phyloP scores from a whole-genome alignment of 2,113 vertebrate species.

The Chaetops frenatus region DNA sequence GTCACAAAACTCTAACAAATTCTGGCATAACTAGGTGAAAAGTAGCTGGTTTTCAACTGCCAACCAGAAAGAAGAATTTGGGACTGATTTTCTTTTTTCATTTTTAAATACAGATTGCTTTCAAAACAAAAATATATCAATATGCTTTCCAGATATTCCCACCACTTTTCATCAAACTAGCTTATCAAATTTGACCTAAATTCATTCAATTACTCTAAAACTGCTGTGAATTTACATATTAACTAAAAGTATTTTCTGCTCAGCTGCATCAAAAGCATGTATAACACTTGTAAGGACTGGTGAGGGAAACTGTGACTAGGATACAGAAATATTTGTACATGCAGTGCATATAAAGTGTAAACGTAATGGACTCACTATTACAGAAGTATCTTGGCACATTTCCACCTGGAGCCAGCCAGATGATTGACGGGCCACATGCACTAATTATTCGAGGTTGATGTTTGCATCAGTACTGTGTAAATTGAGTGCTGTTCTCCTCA shows the following conservation, averaged over 20 bases:
- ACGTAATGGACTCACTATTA: background rate
- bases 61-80: background rate
- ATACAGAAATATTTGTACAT: slow-evolving; percentile 35
- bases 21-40: background rate
- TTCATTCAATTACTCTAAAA: background rate
- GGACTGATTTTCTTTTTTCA: background rate
- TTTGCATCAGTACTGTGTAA: background rate
- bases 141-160: background rate
- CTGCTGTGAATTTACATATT: background rate
- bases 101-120: background rate
- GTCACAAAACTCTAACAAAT: background rate
- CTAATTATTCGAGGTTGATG: background rate
- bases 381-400: background rate
- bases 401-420: background rate
- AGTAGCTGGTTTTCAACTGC: background rate
- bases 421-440: slow-evolving; percentile 3
- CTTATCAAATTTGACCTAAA: background rate
- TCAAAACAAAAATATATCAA: background rate
- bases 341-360: slow-evolving; percentile 12
- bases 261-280: background rate
- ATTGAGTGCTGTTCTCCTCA: background rate
- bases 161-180: background rate
- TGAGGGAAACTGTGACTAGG: background rate
- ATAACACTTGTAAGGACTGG: background rate
- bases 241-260: background rate